Evolutionary conservation across 2,888 invertebrate genomes (phyloP), one percentile per base, ranked within the genome.

Genomic region (Mythimna ferrago): DNA sequence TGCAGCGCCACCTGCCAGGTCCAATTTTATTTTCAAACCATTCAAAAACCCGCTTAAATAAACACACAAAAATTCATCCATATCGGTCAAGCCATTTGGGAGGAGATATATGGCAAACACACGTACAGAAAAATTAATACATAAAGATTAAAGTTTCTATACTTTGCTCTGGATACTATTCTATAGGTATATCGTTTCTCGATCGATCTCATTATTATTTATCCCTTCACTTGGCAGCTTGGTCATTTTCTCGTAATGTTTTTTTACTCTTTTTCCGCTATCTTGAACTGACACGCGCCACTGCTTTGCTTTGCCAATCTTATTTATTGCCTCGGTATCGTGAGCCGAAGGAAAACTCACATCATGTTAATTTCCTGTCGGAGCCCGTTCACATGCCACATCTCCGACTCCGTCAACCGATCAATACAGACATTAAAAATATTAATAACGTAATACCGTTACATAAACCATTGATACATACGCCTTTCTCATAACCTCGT

Each of bases 281-380:
- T 89, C 81, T 88, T 82, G 88, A 86, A 81, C 79, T 87, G 85
- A 75, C 73, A 84, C 85, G 85, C 84, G 78, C 82, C 84, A 86
- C 82, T 87, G 86, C 67, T 71, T 86, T 92, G 93, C 93, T 93
- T 94, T 93, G 91, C 91, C 93, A 93, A 95, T 95, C 93, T 93
- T 94, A 95, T 95, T 94, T 95, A 94, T 95, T 94, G 92, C 61
- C 90, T 91, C 92, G 91, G 66, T 86, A 85, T 93, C 89, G 93
- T 90, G 89, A 89, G 88, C 89, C 89, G 88, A 88, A 92, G 93
- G 92, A 94, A 94, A 94, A 92, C 92, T 93, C 90, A 89, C 91
- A 91, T 93, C 94, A 94, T 94, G 93, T 94, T 95, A 94, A 95
- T 96, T 95, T 95, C 95, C 95, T 94, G 95, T 93, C 87, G 83